These are phyloP conservation scores for Protobothrops mucrosquamatus DNA, from an alignment of 2,113 vertebrate species.

Conservation along the genomic window DNA sequence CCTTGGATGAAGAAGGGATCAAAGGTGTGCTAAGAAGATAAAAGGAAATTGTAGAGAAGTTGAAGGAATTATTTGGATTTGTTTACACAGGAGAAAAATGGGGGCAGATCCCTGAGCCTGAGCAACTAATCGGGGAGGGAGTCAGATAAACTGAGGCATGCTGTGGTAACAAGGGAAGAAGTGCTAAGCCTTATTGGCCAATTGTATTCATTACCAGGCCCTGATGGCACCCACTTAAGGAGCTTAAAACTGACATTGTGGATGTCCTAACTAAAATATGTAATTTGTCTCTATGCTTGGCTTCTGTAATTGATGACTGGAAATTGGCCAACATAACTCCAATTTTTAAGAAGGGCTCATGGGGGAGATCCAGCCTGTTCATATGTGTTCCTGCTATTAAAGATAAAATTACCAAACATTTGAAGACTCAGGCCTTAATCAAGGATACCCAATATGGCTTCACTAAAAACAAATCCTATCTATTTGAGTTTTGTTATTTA, in stretches of 20 bases:
- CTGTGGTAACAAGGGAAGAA: background rate
- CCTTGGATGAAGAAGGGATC: background rate
- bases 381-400: background rate
- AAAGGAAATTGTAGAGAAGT: background rate
- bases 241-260: background rate
- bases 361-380: background rate
- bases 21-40: background rate
- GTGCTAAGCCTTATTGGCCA: background rate
- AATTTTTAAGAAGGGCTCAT: background rate
- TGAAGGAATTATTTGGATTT: background rate
- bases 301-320: background rate
- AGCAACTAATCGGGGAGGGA: background rate
- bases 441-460: background rate
- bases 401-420: background rate
- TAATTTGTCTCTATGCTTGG: background rate
- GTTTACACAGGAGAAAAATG: background rate
- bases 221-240: background rate
- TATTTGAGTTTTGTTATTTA: background rate
- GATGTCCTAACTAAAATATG: background rate
- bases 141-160: background rate
- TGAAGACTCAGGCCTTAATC: background rate
- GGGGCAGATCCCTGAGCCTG: background rate
- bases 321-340: background rate
- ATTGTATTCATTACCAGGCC: background rate
- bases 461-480: background rate